Base-by-base conservation (phyloP, 2,797 vertebrate genomes). In the Australoheros facetus region DNA sequence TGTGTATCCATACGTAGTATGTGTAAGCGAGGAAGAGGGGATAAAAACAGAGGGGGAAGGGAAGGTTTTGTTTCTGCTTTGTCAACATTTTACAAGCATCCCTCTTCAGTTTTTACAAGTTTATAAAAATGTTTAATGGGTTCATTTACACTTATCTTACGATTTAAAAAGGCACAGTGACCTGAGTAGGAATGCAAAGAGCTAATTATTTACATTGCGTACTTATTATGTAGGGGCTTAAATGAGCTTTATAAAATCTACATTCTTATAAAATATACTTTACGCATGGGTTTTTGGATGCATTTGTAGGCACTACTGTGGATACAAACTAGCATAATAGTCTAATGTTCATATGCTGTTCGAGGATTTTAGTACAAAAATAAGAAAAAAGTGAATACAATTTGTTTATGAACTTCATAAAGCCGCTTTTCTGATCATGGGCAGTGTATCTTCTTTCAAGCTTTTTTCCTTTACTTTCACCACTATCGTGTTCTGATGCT, bases 31-130 rank as follows among this genome's bases (percentile, higher is more conserved):
- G 72, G 60, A 13, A 59, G 84, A 45, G 42, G 42, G 60, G 72
- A 48, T 76, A 80, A 84, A 85, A 75, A 79, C 81, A 88, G 87
- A 78, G 74, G 86, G 76, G 86, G 86, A 85, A 75, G 84, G 85
- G 83, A 77, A 71, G 81, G 64, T 13, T 82, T 84, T 83, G 30
- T 32, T 32, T 32, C 77, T 77, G 72, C 79, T 81, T 88, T 79
- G 77, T 80, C 78, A 82, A 82, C 71, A 79, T 86, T 88, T 86
- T 58, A 62, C 56, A 84, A 56, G 58, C 48, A 62, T 37, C 21
- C 14, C 51, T 71, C 2, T 16, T 62, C 21, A n/a, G 42, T 62
- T 77, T 77, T 57, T 39, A n/a, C 8, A 39, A 34, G 28, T 59
- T 77, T 78, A 58, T 6, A 66, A 60, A 59, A 34, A 58, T 13